Evolutionary conservation across 2,113 vertebrate species (phyloP).

Genomic region (Chloroceryle aenea): DNA sequence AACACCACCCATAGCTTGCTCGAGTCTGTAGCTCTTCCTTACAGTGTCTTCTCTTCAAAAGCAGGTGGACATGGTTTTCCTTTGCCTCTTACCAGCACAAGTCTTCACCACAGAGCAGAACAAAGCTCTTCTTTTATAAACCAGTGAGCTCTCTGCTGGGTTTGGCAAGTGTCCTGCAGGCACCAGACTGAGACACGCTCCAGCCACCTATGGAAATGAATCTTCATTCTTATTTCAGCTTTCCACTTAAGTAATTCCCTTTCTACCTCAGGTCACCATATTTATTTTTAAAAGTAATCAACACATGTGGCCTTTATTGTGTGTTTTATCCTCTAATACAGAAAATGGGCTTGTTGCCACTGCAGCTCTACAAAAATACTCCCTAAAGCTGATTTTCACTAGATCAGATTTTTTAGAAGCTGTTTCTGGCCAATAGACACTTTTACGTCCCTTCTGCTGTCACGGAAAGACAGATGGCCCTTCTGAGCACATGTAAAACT

Average conservation of each 20-base stretch:
- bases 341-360: background rate
- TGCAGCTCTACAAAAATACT: background rate
- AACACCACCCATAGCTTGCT: background rate
- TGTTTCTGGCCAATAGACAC: background rate
- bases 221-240: background rate
- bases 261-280: background rate
- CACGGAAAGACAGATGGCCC: background rate
- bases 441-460: background rate
- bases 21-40: background rate
- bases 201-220: background rate
- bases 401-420: background rate
- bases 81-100: background rate
- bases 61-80: background rate
- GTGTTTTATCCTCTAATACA: background rate
- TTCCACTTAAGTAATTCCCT: background rate
- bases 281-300: background rate
- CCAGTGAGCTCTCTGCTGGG: background rate
- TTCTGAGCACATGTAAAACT: background rate
- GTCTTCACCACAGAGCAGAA: background rate
- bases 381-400: background rate
- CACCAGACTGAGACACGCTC: background rate
- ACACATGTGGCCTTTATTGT: background rate
- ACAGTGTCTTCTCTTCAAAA: background rate
- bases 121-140: background rate
- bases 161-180: background rate